Evolutionary conservation across 2,113 vertebrate genomes (phyloP).

Genomic region (Uropsilus gracilis): DNA sequence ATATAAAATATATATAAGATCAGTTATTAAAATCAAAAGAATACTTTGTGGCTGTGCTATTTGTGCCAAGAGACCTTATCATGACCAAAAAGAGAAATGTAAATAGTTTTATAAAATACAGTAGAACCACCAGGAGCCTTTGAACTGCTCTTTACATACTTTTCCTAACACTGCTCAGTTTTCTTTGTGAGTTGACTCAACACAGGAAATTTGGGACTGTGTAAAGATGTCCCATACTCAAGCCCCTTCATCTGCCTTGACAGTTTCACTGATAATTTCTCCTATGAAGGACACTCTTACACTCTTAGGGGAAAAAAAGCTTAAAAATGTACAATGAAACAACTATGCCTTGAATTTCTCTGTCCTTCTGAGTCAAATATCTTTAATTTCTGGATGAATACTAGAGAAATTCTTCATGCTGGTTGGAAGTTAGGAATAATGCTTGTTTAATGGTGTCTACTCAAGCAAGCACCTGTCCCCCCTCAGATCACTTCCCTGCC

Average conservation of each 20-base stretch:
- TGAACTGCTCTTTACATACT: conserved; percentile 37
- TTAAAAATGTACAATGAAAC: background rate
- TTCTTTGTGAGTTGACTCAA: background rate
- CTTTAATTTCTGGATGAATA: background rate
- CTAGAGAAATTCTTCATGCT: background rate
- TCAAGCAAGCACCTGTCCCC: background rate
- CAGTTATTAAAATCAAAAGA: conserved; percentile 78
- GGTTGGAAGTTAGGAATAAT: background rate
- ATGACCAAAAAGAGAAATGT: conserved; percentile 89
- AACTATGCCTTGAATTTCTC: background rate
- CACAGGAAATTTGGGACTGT: background rate
- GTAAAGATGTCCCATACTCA: background rate
- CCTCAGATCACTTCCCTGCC: too few species aligned
- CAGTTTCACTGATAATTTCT: background rate
- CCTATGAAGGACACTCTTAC: background rate
- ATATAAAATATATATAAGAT: conserved; percentile 62
- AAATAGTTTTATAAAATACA: conserved; percentile 87
- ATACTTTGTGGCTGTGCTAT: conserved; percentile 83
- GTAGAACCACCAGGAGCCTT: conserved; percentile 50
- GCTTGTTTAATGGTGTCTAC: rapidly evolving
- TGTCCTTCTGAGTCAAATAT: background rate
- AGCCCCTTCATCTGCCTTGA: background rate
- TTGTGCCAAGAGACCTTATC: conserved; percentile 84
- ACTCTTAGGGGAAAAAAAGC: background rate
- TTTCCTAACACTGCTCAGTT: background rate